Evolutionary conservation across 2,113 vertebrate genomes (phyloP).

Genomic region (Macroglossus sobrinus): DNA sequence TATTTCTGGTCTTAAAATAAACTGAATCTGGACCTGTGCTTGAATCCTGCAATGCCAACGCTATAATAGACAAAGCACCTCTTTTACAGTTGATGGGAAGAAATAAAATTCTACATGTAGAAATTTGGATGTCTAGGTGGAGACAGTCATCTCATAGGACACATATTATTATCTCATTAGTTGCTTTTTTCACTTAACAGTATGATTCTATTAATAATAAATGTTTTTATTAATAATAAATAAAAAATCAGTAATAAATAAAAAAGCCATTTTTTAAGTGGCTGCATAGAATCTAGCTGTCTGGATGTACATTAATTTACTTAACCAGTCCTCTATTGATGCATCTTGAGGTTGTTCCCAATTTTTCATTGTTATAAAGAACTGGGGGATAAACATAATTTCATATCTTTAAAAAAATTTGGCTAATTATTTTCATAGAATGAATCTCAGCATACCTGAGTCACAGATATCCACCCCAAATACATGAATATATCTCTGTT

Average conservation of each 20-base stretch:
- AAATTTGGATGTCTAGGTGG: neutral
- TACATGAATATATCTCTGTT: neutral
- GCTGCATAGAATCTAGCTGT: neutral
- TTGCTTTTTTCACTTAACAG: neutral
- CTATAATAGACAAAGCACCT: neutral
- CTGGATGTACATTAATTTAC: neutral
- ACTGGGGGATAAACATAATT: neutral
- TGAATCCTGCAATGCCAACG: neutral
- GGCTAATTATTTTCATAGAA: neutral
- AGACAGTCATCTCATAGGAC: neutral
- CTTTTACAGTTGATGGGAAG: neutral
- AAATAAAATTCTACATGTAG: conserved; percentile 13
- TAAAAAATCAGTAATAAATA: neutral
- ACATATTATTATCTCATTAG: neutral
- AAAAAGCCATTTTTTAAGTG: neutral
- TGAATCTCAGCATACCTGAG: neutral
- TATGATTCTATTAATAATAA: conserved; percentile 25
- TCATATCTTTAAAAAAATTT: neutral
- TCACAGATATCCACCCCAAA: neutral
- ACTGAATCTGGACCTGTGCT: neutral
- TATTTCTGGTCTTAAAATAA: neutral
- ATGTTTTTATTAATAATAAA: neutral
- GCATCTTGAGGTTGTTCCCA: neutral
- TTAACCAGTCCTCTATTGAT: neutral
- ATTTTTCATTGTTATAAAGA: conserved; percentile 2